These are phyloP conservation scores for Rhagium mordax DNA, from an alignment of 2,888 invertebrate species.

Conservation along the genomic window DNA sequence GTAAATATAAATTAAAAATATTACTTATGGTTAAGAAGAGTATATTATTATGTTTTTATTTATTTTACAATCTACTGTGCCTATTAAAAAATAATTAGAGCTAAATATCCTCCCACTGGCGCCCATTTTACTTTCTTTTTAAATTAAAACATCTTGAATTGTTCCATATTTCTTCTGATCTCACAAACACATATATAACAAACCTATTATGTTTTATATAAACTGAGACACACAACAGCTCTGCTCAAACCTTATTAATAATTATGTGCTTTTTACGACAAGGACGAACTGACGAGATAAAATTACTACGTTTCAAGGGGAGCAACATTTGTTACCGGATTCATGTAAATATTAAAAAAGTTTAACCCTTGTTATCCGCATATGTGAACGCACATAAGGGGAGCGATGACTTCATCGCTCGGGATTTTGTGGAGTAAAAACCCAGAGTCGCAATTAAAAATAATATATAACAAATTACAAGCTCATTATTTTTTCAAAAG, in stretches of 20 bases:
- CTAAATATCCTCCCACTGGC: too few relatives aligned
- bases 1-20: too few relatives aligned
- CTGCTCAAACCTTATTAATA: conserved; percentile 12
- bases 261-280: not conserved
- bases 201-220: too few relatives aligned
- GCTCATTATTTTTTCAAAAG: not conserved
- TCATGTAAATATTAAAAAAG: conserved; percentile 16
- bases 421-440: not conserved
- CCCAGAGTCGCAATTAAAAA: conserved; percentile 5
- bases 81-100: too few relatives aligned
- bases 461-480: not conserved
- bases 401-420: not conserved
- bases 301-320: not conserved
- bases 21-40: too few relatives aligned
- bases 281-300: not conserved
- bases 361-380: conserved; percentile 6
- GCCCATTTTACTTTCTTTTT: too few relatives aligned
- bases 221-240: not conserved
- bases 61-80: too few relatives aligned
- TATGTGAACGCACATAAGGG: conserved; percentile 1
- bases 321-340: not conserved
- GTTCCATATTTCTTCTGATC: too few relatives aligned
- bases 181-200: too few relatives aligned
- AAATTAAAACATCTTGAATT: too few relatives aligned
- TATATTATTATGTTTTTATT: too few relatives aligned